Conservation (phyloP, 2,113 vertebrate species). For the Nyctibius bracteatus region DNA sequence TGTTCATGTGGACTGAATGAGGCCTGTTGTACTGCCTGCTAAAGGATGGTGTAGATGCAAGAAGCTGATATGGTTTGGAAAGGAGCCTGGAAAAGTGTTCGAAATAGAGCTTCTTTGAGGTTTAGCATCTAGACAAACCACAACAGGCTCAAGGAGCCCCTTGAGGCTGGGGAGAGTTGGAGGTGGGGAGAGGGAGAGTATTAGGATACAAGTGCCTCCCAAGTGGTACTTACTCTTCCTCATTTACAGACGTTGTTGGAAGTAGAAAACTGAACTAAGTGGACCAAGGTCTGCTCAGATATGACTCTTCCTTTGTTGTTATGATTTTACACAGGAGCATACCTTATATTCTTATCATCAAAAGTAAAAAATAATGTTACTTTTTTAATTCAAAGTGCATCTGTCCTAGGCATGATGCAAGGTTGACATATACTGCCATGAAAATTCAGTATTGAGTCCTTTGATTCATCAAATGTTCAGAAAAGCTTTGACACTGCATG, state of each 20-base stretch:
- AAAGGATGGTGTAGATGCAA: background rate
- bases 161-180: background rate
- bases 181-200: background rate
- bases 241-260: background rate
- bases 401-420: background rate
- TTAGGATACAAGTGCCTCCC: background rate
- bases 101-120: background rate
- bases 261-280: background rate
- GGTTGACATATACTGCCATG: background rate
- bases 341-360: too few relatives aligned
- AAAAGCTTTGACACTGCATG: background rate
- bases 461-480: background rate
- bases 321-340: background rate
- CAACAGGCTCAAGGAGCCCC: background rate
- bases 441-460: background rate
- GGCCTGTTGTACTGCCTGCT: background rate
- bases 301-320: background rate
- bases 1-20: background rate
- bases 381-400: background rate
- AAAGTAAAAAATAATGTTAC: too few relatives aligned
- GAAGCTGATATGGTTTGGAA: background rate
- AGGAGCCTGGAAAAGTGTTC: background rate
- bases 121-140: background rate
- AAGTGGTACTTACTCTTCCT: background rate
- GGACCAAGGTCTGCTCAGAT: background rate